phyloP scores from a whole-genome alignment of 1,140 invertebrate genomes.

The Dendrolimus punctatus region DNA sequence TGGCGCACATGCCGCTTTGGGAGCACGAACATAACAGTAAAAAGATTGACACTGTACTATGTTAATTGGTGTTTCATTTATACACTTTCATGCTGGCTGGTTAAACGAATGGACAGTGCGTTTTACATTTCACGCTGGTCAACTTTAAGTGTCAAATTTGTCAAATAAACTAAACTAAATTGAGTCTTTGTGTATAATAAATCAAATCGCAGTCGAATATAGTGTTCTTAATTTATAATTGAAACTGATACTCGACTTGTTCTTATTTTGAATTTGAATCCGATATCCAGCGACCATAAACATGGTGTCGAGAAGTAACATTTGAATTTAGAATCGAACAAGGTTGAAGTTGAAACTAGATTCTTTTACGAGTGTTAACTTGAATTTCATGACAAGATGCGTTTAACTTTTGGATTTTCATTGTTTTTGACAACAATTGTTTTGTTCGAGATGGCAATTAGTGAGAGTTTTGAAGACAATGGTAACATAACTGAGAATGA shows the following conservation, averaged over 20 bases:
- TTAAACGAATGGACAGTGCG: conserved; percentile 34
- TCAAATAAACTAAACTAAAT: conserved; percentile 1
- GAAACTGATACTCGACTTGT: not conserved
- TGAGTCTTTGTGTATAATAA: no score
- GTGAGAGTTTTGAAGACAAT: conserved; percentile 21
- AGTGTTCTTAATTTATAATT: not conserved
- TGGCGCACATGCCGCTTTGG: conserved; percentile 22
- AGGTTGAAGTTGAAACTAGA: no score
- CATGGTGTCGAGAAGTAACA: no score
- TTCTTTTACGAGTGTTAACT: no score
- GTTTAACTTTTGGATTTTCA: not conserved
- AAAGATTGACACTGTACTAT: conserved; percentile 42
- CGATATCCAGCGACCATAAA: no score
- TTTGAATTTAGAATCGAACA: no score
- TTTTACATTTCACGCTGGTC: conserved; percentile 30
- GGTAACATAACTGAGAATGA: conserved; percentile 20
- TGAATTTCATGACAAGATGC: no score
- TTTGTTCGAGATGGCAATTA: conserved; percentile 14
- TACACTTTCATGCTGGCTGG: conserved; percentile 28
- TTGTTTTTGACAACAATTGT: conserved; percentile 6
- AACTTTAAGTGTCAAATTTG: conserved; percentile 27
- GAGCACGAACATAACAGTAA: conserved; percentile 48
- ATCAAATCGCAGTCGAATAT: no score
- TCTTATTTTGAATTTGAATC: not conserved
- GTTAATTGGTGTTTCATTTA: conserved; percentile 60